A percentile compares a stretch with the other conserved stretches of the same genome.
phyloP scores from a whole-genome alignment of 2,797 vertebrate genomes.

The Alfaro cultratus region DNA sequence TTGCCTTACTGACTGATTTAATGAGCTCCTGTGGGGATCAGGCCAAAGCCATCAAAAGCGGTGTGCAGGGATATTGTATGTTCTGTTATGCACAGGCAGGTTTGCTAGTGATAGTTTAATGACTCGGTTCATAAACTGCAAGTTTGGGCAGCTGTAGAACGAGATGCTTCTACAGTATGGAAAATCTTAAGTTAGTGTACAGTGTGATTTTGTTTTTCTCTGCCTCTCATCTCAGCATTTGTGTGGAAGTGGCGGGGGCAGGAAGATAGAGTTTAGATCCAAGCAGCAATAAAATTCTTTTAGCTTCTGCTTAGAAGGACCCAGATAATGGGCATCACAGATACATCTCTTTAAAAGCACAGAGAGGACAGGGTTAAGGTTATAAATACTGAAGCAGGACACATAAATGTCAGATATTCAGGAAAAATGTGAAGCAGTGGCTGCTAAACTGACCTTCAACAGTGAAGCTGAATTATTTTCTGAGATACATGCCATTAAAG shows the following conservation, averaged over 20 bases:
- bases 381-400: background rate
- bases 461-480: background rate
- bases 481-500: constrained; percentile 32
- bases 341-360: constrained; percentile 5
- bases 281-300: constrained; percentile 27
- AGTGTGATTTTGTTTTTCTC: constrained; percentile 9
- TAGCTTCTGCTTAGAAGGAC: constrained; percentile 11
- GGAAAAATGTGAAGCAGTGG: background rate
- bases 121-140: constrained; percentile 37
- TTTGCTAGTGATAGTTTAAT: constrained; percentile 58
- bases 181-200: background rate
- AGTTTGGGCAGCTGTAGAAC: constrained; percentile 20
- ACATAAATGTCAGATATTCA: background rate
- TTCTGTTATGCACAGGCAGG: constrained; percentile 64
- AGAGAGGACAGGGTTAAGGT: constrained; percentile 1
- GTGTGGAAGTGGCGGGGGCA: constrained; percentile 14
- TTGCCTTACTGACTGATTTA: constrained; percentile 74
- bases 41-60: constrained; percentile 68
- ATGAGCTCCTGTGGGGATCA: constrained; percentile 81
- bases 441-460: background rate
- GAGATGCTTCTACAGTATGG: background rate
- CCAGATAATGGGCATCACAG: background rate
- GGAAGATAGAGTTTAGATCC: background rate
- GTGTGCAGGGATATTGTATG: constrained; percentile 39
- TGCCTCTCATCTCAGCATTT: constrained; percentile 47